Evolutionary conservation across 1,140 invertebrate species (phyloP).

Genomic region (Saccostrea glomerata): DNA sequence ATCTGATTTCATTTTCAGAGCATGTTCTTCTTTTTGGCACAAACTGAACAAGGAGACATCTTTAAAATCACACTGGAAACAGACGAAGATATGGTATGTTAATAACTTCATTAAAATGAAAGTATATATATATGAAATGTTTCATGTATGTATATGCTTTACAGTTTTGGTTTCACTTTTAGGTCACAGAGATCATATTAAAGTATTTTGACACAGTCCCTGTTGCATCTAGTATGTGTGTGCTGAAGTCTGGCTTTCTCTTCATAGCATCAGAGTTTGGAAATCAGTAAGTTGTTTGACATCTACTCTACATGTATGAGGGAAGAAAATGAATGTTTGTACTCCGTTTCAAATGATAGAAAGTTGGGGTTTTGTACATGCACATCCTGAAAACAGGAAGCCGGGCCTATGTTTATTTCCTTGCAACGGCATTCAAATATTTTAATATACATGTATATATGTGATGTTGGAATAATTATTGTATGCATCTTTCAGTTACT

Average conservation of each 20-base stretch:
- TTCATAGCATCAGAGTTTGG: constrained; percentile 99
- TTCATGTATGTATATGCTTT: too few relatives aligned
- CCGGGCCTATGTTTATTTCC: too few relatives aligned
- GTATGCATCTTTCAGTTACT: constrained; percentile 84
- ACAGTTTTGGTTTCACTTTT: constrained; percentile 9
- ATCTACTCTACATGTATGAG: too few relatives aligned
- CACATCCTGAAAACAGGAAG: background rate
- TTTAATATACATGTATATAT: too few relatives aligned
- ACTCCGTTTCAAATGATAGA: background rate
- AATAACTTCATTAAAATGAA: background rate
- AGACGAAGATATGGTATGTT: constrained; percentile 93
- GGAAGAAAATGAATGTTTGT: background rate
- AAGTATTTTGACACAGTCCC: constrained; percentile 99
- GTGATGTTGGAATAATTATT: too few relatives aligned
- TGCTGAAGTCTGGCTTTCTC: constrained; percentile 98
- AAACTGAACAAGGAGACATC: constrained; percentile 88
- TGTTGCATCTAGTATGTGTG: constrained; percentile 96
- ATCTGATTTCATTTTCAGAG: constrained; percentile 80
- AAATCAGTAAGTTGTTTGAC: constrained; percentile 92
- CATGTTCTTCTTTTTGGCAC: constrained; percentile 94
- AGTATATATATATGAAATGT: too few relatives aligned
- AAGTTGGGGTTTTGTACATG: background rate
- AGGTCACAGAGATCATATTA: constrained; percentile 97
- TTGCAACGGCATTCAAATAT: too few relatives aligned
- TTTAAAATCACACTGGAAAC: constrained; percentile 92